Evolutionary conservation across 2,113 vertebrate genomes (phyloP), one percentile per base, ranked within the genome.

Genomic region (Boulengeromyrus knoepffleri): DNA sequence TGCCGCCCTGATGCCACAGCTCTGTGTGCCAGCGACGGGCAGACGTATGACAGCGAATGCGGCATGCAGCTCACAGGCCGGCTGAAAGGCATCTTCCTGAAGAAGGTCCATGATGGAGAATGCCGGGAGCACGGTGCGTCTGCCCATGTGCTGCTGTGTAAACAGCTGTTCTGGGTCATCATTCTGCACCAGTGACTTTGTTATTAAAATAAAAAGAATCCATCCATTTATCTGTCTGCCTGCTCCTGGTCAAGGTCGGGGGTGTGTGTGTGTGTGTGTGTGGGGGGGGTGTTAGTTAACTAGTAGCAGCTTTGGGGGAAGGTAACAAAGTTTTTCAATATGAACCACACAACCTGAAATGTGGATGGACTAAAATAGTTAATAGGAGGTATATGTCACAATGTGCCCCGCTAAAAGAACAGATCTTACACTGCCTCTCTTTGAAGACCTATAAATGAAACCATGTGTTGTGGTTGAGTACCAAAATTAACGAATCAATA

Each of bases 11-110:
- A 46, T 0, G 7, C 2, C 0, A 95, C 95, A 0, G 95, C 91
- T 0, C 95, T 99, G 80, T 99, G 99, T 0, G 98, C 97, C 0
- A 98, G 97, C 0, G 97, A 99, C 0, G 98, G 99, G 0, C 93
- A 95, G 74, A 98, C 96, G 0, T 99, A 99, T 0, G 49, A 91
- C 88, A 98, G 94, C 2, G 96, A 97, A 87, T 99, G 98, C 0
- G 15, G 93, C 83, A 97, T 99, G 98, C 94, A n/a, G 24, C 94
- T 96, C 0, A 93, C 95, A 0, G 96, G 93, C 7, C 90, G 96
- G 24, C 88, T 95, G 90, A 96, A 95, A 0, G 97, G 97, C 1
- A 74, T 98, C 85, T 95, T 95, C 52, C 95, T 99, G 85, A 96
- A 94, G 94, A 97, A 96, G 94, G 94, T 98, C 92, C 97, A 97